Conservation (phyloP, 2,888 invertebrate species). For the Leptodirus hochenwartii region DNA sequence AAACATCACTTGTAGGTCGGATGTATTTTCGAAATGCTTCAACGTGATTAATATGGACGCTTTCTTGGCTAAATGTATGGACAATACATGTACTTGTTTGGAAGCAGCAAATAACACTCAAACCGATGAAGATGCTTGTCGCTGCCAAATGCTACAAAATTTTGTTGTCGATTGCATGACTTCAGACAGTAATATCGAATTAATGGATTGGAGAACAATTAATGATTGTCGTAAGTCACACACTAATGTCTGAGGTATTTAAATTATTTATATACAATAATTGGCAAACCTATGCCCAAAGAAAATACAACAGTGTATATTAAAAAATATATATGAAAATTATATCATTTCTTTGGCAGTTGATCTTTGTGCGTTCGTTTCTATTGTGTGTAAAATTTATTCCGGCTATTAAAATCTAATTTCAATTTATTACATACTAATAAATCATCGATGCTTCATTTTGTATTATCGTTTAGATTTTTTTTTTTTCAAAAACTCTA, state of each 20-base stretch:
- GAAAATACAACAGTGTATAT: too few relatives aligned
- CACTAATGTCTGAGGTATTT: too few relatives aligned
- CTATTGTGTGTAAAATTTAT: constrained; percentile 5
- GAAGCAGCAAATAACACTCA: constrained; percentile 27
- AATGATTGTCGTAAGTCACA: constrained; percentile 53
- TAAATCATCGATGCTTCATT: too few relatives aligned
- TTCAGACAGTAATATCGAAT: constrained; percentile 38
- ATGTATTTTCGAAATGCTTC: constrained; percentile 45
- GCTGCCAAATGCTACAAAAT: constrained; percentile 48
- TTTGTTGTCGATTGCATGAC: constrained; percentile 59
- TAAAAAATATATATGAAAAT: too few relatives aligned
- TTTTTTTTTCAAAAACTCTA: too few relatives aligned
- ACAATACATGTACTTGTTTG: constrained; percentile 57
- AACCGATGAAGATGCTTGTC: constrained; percentile 33
- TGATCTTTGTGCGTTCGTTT: background rate
- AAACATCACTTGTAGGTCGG: constrained; percentile 24
- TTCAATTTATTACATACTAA: too few relatives aligned
- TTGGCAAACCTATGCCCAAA: constrained; percentile 1
- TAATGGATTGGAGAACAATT: constrained; percentile 51
- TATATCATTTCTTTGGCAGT: background rate
- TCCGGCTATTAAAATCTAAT: background rate
- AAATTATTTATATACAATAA: constrained; percentile 1
- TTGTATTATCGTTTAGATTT: too few relatives aligned
- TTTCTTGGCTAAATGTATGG: constrained; percentile 53
- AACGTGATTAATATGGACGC: constrained; percentile 44